Percentiles rank a stretch among this genome's conserved stretches.
These are phyloP conservation scores for Cepaea hortensis DNA, from an alignment of 2,888 invertebrate genomes.

Conservation along the genomic window DNA sequence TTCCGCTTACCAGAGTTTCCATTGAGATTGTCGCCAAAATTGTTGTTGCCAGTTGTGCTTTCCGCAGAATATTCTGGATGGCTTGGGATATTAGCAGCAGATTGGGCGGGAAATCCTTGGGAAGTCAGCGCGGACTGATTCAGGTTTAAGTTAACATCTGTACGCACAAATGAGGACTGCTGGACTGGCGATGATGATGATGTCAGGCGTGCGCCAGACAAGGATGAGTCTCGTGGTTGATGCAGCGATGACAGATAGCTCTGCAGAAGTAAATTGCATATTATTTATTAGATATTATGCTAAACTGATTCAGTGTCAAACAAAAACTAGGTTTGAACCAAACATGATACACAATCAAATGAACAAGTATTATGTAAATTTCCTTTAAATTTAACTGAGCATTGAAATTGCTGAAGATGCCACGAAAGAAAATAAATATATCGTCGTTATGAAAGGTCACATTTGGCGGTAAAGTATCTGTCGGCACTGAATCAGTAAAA, in stretches of 20 bases:
- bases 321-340: no score
- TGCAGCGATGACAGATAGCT: neutral
- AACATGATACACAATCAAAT: no score
- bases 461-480: no score
- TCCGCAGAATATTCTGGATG: neutral
- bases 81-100: neutral
- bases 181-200: neutral
- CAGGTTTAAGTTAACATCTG: neutral
- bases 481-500: no score
- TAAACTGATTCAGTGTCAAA: no score
- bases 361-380: no score
- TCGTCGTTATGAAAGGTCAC: no score
- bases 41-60: neutral
- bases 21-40: neutral
- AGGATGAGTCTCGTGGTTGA: neutral
- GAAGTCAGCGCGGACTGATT: neutral
- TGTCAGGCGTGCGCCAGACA: neutral
- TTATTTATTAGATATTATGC: no score
- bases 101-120: neutral
- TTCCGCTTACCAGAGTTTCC: conserved; percentile 1
- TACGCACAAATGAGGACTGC: neutral
- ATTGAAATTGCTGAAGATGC: no score
- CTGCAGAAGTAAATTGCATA: neutral
- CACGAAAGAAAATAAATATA: no score
- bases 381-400: no score